Evolutionary conservation across 2,113 vertebrate species (phyloP).

Genomic region (Pituophis catenifer): DNA sequence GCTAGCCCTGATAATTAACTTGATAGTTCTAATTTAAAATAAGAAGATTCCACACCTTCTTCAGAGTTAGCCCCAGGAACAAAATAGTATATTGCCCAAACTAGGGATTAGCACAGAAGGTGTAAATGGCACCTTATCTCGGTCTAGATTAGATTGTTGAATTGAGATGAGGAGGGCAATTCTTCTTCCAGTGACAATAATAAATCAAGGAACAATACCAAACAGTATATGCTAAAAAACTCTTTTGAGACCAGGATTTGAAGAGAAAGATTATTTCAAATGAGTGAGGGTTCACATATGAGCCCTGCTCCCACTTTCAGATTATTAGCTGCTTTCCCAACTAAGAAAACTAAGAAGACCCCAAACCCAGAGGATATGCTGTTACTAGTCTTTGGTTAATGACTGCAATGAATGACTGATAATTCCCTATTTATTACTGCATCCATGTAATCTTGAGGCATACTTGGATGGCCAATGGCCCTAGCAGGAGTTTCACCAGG

Average conservation of each 20-base stretch:
- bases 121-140: not conserved
- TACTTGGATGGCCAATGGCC: not conserved
- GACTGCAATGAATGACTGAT: not conserved
- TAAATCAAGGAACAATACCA: not conserved
- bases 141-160: not conserved
- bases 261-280: not conserved
- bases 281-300: not conserved
- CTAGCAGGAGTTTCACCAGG: not conserved
- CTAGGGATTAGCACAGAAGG: not conserved
- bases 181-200: not conserved
- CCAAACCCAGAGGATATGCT: not conserved
- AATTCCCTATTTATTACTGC: not conserved
- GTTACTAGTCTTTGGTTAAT: not conserved
- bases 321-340: not conserved
- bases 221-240: not conserved
- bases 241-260: not conserved
- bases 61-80: not conserved
- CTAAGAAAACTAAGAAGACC: not conserved
- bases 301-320: not conserved
- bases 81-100: not conserved
- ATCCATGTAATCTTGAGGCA: not conserved
- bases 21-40: not conserved
- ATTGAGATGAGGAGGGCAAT: not conserved
- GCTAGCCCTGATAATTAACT: not conserved
- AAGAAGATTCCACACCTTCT: not conserved